A percentile compares a stretch with the other conserved stretches of the same genome.
These are phyloP conservation scores for Coluber constrictor DNA, from an alignment of 2,797 vertebrate genomes.

Conservation along the genomic window DNA sequence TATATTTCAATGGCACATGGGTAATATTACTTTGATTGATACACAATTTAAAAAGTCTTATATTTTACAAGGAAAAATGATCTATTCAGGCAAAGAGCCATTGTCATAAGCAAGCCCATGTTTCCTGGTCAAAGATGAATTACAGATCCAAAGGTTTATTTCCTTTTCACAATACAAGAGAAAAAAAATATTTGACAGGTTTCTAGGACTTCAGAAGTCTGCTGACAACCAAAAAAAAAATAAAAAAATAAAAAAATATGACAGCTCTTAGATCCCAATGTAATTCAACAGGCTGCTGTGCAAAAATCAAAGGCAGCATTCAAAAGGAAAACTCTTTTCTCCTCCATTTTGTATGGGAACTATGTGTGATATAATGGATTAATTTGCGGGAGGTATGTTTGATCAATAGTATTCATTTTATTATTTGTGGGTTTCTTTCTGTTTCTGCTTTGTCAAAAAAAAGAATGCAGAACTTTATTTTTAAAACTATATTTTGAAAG, in stretches of 20 bases:
- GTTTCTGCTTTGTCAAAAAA: neutral
- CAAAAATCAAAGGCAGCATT: constrained; percentile 59
- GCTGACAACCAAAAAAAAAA: constrained; percentile 47
- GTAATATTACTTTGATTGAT: constrained; percentile 54
- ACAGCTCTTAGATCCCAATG: constrained; percentile 62
- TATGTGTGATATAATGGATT: neutral
- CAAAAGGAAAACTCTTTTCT: constrained; percentile 35
- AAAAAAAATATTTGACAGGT: constrained; percentile 53
- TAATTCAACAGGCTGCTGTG: constrained; percentile 48
- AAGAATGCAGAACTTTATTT: neutral
- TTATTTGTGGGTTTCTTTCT: neutral
- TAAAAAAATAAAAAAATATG: constrained; percentile 43
- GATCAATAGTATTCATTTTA: neutral
- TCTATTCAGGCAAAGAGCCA: constrained; percentile 40
- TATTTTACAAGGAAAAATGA: constrained; percentile 48
- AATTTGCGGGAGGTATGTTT: neutral
- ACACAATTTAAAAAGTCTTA: constrained; percentile 46
- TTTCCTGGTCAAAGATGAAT: constrained; percentile 56
- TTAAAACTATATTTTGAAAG: neutral
- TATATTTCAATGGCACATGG: constrained; percentile 26
- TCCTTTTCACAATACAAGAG: constrained; percentile 56
- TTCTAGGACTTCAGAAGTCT: constrained; percentile 58
- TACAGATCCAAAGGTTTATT: constrained; percentile 61
- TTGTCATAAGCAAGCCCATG: constrained; percentile 53
- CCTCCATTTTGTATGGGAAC: constrained; percentile 26